Evolutionary conservation across 2,797 vertebrate genomes (phyloP).

Genomic region (Enteromius afrohamiltoni): DNA sequence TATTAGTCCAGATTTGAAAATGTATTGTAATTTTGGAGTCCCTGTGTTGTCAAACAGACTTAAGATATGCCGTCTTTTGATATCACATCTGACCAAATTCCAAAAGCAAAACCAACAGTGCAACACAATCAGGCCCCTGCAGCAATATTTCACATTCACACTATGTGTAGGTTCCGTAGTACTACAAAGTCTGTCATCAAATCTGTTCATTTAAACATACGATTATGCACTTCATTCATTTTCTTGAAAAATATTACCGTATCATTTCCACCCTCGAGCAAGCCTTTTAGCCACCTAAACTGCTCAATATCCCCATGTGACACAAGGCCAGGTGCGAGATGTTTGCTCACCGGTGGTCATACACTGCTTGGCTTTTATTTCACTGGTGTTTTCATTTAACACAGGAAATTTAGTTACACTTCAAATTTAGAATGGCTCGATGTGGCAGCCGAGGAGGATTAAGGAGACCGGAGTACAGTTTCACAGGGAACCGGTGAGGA

Average conservation of each 20-base stretch:
- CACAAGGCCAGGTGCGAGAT: slow-evolving; percentile 63
- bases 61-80: not conserved
- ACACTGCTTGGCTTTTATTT: slow-evolving; percentile 70
- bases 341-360: slow-evolving; percentile 53
- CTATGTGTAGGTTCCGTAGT: not conserved
- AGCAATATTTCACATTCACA: slow-evolving; percentile 13
- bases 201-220: slow-evolving; percentile 35
- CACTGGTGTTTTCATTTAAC: slow-evolving; percentile 80
- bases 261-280: slow-evolving; percentile 32
- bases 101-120: slow-evolving; percentile 32
- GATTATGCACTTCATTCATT: slow-evolving; percentile 38
- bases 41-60: not conserved
- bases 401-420: slow-evolving; percentile 82
- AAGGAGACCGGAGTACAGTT: slow-evolving; percentile 71
- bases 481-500: slow-evolving; percentile 72
- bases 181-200: slow-evolving; percentile 51
- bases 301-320: slow-evolving; percentile 36
- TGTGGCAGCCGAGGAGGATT: slow-evolving; percentile 75
- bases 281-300: slow-evolving; percentile 46
- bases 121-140: slow-evolving; percentile 43
- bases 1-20: slow-evolving; percentile 7
- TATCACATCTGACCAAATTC: slow-evolving; percentile 29
- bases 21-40: not conserved
- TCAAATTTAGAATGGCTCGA: slow-evolving; percentile 79
- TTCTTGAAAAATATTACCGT: slow-evolving; percentile 44